Percentiles rank a stretch among this genome's conserved stretches.
phyloP scores from a whole-genome alignment of 1,140 invertebrate species.

The Kradibia gibbosae region DNA sequence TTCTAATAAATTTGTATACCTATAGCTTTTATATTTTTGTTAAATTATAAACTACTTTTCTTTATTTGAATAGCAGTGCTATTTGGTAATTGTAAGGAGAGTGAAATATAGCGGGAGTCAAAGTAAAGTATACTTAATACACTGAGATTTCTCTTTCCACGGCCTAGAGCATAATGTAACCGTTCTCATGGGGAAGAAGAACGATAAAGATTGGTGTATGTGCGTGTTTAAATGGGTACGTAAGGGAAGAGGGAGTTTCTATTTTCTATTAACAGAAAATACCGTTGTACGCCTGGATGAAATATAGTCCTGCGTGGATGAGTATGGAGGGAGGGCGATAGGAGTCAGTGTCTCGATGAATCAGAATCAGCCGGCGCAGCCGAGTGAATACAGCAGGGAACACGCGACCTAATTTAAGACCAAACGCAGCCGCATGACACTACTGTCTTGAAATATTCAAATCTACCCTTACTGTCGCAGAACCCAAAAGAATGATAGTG shows the following conservation, averaged over 20 bases:
- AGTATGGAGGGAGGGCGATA: not conserved
- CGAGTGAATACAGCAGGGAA: not conserved
- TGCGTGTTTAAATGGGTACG: not conserved
- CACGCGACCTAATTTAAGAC: slow-evolving; percentile 35
- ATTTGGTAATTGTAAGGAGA: too few relatives aligned
- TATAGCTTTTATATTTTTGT: too few relatives aligned
- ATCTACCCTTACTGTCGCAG: slow-evolving; percentile 25
- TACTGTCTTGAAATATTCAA: slow-evolving; percentile 45
- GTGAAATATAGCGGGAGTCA: not conserved
- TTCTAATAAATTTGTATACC: too few relatives aligned
- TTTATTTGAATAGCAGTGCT: too few relatives aligned
- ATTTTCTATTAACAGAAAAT: not conserved
- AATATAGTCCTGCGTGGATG: not conserved
- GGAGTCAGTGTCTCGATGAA: slow-evolving; percentile 14
- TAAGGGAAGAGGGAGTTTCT: not conserved
- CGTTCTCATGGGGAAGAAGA: not conserved
- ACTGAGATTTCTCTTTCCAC: not conserved
- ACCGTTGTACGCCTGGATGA: slow-evolving; percentile 3
- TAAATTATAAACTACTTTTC: too few relatives aligned
- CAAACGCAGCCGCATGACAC: not conserved
- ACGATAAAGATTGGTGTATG: not conserved
- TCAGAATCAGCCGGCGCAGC: slow-evolving; percentile 34
- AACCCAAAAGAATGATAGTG: not conserved
- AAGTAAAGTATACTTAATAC: not conserved
- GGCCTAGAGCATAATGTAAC: not conserved